Evolutionary conservation across 2,888 invertebrate genomes (phyloP).

Genomic region (Tipula helvola): DNA sequence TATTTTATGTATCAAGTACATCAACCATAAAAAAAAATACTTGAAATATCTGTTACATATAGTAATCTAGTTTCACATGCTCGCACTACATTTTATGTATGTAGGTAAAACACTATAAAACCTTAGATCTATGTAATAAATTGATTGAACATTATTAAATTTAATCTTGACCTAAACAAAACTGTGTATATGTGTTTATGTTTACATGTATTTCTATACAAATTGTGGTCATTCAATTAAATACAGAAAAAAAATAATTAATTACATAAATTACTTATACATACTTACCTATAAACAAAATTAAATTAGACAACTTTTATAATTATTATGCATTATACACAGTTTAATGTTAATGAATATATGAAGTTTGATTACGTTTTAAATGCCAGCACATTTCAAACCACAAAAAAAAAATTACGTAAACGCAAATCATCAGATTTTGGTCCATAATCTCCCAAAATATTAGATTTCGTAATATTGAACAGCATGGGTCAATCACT

Average conservation of each 20-base stretch:
- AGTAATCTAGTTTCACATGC: not conserved
- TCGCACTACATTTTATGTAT: not conserved
- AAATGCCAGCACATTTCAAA: not conserved
- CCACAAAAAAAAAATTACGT: not conserved
- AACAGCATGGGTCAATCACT: not conserved
- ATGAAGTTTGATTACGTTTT: not conserved
- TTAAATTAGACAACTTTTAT: not conserved
- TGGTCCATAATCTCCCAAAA: not conserved
- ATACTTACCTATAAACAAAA: not conserved
- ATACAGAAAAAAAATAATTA: not conserved
- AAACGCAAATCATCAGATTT: not conserved
- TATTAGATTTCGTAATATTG: not conserved
- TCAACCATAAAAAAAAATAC: not conserved
- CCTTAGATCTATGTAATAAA: not conserved
- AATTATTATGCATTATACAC: not conserved
- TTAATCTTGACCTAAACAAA: slow-evolving; percentile 4
- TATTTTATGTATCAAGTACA: not conserved
- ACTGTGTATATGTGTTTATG: not conserved
- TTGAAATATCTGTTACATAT: not conserved
- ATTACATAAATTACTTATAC: not conserved
- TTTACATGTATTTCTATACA: not conserved
- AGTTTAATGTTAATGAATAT: not conserved
- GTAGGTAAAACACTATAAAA: not conserved
- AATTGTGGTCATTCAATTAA: not conserved
- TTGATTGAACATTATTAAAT: not conserved